phyloP scores from a whole-genome alignment of 2,888 invertebrate species.

The Acrocera orbiculus region DNA sequence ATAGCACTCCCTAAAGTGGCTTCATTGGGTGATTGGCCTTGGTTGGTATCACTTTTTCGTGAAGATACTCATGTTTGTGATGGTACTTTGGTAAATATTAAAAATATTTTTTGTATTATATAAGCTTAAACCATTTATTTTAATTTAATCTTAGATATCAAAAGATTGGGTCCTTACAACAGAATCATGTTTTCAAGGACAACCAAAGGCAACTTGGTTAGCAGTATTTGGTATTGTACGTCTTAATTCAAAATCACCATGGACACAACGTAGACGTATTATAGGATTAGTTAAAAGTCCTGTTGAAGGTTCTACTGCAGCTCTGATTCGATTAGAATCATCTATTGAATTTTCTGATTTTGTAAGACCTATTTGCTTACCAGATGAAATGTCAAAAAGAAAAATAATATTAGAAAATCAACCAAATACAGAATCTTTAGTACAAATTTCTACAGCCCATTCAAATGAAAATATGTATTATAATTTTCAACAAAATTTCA shows the following conservation, averaged over 20 bases:
- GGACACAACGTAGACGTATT: constrained; percentile 71
- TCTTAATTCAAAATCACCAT: constrained; percentile 61
- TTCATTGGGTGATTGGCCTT: constrained; percentile 79
- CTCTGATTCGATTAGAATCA: constrained; percentile 60
- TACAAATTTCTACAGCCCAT: not conserved
- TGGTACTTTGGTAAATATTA: constrained; percentile 47
- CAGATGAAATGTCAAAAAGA: constrained; percentile 35
- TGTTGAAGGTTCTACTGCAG: constrained; percentile 73
- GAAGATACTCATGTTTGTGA: constrained; percentile 78
- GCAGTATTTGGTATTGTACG: constrained; percentile 62
- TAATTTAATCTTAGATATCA: constrained; percentile 28
- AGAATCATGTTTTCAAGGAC: constrained; percentile 75
- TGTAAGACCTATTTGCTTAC: constrained; percentile 64
- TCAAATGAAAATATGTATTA: too few relatives aligned
- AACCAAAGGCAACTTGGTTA: constrained; percentile 75
- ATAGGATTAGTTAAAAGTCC: constrained; percentile 79
- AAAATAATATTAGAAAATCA: constrained; percentile 17
- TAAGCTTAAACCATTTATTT: not conserved
- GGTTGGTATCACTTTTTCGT: constrained; percentile 69
- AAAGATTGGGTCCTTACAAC: constrained; percentile 73
- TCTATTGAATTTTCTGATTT: constrained; percentile 62
- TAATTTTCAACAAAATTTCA: too few relatives aligned
- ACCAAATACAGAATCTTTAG: constrained; percentile 7
- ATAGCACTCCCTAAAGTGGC: constrained; percentile 48
- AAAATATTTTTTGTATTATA: not conserved